Evolutionary conservation across 1,140 invertebrate genomes (phyloP).

Genomic region (Adelges cooleyi): DNA sequence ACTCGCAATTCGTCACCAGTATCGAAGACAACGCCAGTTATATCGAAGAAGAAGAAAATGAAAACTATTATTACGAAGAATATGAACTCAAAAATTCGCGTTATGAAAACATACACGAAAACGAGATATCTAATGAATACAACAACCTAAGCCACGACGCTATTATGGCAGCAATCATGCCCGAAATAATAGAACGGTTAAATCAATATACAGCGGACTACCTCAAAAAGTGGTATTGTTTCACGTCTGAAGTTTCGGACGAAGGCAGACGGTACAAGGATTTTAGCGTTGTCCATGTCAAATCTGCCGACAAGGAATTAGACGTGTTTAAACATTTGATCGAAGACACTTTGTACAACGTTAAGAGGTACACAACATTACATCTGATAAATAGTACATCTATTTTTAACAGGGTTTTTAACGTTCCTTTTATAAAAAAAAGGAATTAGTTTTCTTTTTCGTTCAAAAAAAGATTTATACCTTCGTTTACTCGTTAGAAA

Average conservation of each 20-base stretch:
- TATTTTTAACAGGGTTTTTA: too few relatives aligned
- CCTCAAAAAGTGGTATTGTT: background rate
- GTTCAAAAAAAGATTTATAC: too few relatives aligned
- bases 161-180: background rate
- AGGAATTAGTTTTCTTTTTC: too few relatives aligned
- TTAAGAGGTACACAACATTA: constrained; percentile 8
- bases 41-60: background rate
- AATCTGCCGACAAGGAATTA: background rate
- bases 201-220: background rate
- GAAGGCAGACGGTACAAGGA: background rate
- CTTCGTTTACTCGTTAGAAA: too few relatives aligned
- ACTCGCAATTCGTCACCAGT: background rate
- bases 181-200: background rate
- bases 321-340: background rate
- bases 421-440: too few relatives aligned
- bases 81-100: too few relatives aligned
- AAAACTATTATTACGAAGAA: background rate
- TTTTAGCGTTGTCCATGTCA: background rate
- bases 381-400: too few relatives aligned
- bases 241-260: background rate
- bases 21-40: background rate
- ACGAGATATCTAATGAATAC: too few relatives aligned
- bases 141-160: background rate
- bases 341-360: background rate
- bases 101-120: background rate